Evolutionary conservation across 2,888 invertebrate species (phyloP), one percentile per base, ranked within the genome.

Genomic region (Nebria brevicollis): DNA sequence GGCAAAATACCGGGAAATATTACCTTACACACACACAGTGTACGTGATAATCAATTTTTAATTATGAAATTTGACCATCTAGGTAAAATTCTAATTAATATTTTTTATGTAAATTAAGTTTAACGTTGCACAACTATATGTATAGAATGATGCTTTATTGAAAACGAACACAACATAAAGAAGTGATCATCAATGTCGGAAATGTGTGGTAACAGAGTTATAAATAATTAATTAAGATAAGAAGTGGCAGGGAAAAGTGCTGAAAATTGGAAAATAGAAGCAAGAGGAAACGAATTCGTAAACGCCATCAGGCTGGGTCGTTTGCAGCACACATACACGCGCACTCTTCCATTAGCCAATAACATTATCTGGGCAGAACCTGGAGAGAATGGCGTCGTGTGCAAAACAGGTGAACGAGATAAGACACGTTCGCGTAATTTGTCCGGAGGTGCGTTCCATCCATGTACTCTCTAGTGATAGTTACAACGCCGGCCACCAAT

Each of bases 341-440:
- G 70, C 70, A 15, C 15, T 13, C 70, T 70, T 70, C 70, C 70
- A 70, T 70, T 70, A 70, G 20, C 70, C 70, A 70, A 70, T 70
- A 70, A 70, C 70, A 70, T 70, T 70, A 70, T 70, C 70, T 70
- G 70, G 70, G 70, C 70, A 70, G 20, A 70, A 70, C 70, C 70
- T 20, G 70, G 70, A 54, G 8, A 54, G 54, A 54, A 54, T 54
- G 54, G 42, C 66, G 79, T 79, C 74, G 75, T 79, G 79, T 79
- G 75, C 79, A 79, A 79, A 79, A 74, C 75, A 79, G 79, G 79
- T 74, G 66, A 66, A 34, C 42, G 66, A 73, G 78, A 78, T 78
- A 78, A 78, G 78, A 73, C 78, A 78, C 78, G 78, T 78, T 72
- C 72, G 54, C 65, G 78, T 73, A 78, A 78, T 78, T 78, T 78